Evolutionary conservation across 2,888 invertebrate genomes (phyloP), one percentile per base, ranked within the genome.

Genomic region (Drosophila hamatofila): DNA sequence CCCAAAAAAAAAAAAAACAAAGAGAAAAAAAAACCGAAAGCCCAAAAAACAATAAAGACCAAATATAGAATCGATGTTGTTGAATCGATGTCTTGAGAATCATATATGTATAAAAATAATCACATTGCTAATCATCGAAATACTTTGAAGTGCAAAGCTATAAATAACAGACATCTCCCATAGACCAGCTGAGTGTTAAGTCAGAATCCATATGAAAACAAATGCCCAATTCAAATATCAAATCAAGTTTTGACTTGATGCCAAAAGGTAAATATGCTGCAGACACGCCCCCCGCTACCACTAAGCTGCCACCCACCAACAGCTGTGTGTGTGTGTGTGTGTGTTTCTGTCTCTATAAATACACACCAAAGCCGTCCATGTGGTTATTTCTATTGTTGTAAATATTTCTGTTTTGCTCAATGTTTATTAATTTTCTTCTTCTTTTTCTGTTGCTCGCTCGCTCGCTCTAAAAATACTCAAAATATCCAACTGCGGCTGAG

Each of bases 301-400:
- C n/a, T 46, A 60, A 52, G 70, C 65, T 56, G 62, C 59, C 69
- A 75, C 63, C 79, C 79, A 78, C 69, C 54, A 42, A 48, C 23
- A 51, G 33, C 25, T 55, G n/a, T 12, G 42, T 42, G 35, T 64
- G 21, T 51, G n/a, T 55, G 33, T 35, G 35, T 14, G 35, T 14
- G 35, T 35, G 35, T 16, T 14, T 4, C 11, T 52, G 51, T 70
- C n/a, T 35, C 52, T 68, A 75, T 57, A 75, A 75, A 75, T 76
- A 75, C 59, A 16, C 60, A 55, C 27, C 54, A 63, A 79, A 70
- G 66, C 77, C 75, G 66, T 78, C 80, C 80, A 70, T 79, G 80
- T 78, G 75, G 80, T 75, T 79, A 60, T 44, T 64, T 66, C 60
- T 48, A 25, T 65, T 52, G 33, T 37, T 62, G 66, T 46, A 57